Evolutionary conservation across 2,888 invertebrate genomes (phyloP), one percentile per base, ranked within the genome.

Genomic region (Agelastica alni): DNA sequence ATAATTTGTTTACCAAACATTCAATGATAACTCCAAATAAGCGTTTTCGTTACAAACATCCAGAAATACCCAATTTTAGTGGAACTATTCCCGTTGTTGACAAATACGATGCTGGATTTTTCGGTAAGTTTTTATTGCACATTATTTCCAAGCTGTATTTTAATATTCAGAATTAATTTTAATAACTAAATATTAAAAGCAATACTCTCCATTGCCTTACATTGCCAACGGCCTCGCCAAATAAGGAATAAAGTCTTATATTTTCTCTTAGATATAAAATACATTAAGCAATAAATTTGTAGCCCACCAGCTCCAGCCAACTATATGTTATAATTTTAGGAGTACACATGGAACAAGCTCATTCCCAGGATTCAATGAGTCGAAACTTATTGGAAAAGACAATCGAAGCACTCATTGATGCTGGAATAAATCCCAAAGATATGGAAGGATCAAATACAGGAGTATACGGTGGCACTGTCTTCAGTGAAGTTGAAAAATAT

Each of bases 21-120:
- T 93, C 96, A 70, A 84, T 95, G 80, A 85, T 93, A 53, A 91
- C 91, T 47, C 89, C 85, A 17, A 89, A 90, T 68, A 81, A 87
- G 28, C 81, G 93, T 61, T 93, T 92, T 93, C 81, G 83, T 53
- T 79, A 83, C 17, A 80, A 81, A 10, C 85, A 82, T 63, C 78
- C 79, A 3, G 82, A 83, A 64, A 77, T 83, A 12, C 83, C 83
- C 1, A 70, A 74, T 63, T 78, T 88, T 5, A 83, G 85, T 0
- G 91, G 91, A 17, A 89, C 89, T 73, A 78, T 85, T 1, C 75
- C 76, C 44, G 71, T 78, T 5, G 71, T 83, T 1, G 64, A 70
- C 4, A 81, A 81, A 65, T 85, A 83, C 61, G 83, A 83, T 66
- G 76, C 80, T 4, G 76, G 78, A 10, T 82, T 79, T 63, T 83